Conservation (phyloP, 2,888 invertebrate species). For the Catonia carolina region DNA sequence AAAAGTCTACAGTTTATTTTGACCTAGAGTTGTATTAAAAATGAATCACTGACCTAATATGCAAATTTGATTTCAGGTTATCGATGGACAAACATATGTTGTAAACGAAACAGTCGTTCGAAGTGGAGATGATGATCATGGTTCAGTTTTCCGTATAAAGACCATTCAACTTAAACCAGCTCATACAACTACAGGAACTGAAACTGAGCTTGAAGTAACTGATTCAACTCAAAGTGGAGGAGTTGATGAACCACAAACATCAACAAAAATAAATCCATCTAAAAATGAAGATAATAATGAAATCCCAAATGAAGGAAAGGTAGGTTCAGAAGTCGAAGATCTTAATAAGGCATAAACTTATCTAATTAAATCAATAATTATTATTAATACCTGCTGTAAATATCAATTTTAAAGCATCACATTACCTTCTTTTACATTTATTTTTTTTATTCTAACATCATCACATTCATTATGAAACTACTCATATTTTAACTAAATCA, state of each 20-base stretch:
- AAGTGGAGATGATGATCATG: constrained; percentile 15
- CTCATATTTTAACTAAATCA: too few relatives aligned
- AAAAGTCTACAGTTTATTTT: too few relatives aligned
- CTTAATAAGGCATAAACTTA: constrained; percentile 20
- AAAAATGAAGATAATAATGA: constrained; percentile 23
- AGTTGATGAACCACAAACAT: neutral
- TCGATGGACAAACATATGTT: constrained; percentile 19
- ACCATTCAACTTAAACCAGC: constrained; percentile 10
- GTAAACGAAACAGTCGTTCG: constrained; percentile 21
- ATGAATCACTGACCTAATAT: too few relatives aligned
- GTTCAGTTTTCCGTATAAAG: constrained; percentile 16
- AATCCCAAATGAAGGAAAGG: constrained; percentile 21
- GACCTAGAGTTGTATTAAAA: too few relatives aligned
- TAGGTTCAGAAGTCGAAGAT: constrained; percentile 24
- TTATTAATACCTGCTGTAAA: too few relatives aligned
- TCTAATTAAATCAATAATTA: too few relatives aligned
- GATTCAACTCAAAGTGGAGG: neutral
- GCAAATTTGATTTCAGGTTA: constrained; percentile 14
- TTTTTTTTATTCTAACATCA: too few relatives aligned
- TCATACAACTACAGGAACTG: neutral
- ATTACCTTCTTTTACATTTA: too few relatives aligned
- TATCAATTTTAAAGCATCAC: too few relatives aligned
- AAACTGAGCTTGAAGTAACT: neutral
- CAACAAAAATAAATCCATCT: constrained; percentile 4
- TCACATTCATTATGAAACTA: too few relatives aligned